Evolutionary conservation across 2,113 vertebrate species (phyloP), one percentile per base, ranked within the genome.

Genomic region (Synchiropus splendidus): DNA sequence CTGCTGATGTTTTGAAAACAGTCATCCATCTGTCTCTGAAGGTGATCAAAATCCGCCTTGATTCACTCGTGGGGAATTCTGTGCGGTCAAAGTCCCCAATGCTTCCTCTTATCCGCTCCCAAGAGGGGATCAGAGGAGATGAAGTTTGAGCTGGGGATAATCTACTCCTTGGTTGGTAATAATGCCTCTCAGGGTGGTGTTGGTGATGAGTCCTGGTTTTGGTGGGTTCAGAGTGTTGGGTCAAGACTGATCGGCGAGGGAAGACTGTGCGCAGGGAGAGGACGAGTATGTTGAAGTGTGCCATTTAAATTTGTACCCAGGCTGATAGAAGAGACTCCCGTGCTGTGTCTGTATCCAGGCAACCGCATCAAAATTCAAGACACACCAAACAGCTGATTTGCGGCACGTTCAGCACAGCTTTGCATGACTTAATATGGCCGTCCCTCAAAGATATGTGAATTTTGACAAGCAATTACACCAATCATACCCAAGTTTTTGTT

Each of bases 161-260:
- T 85, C 83, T 77, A 73, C 55, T 78, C 75, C 59, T 59, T 72
- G 69, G 75, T 82, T 75, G 77, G 74, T 75, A 74, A 83, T 83
- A 77, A 83, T 74, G 64, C 77, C 70, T 56, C 58, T 81, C 61
- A 58, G 63, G 71, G 52, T 66, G 57, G 66, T 74, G 48, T 33
- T 57, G 67, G 43, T 62, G 67, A 69, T 61, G 65, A 68, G 55
- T 50, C 48, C 16, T 14, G 43, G 62, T 46, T 50, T 35, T 54
- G 53, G 45, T 21, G 50, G 31, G 60, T 48, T 43, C 11, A 42
- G 36, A 36, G n/a, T 27, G 21, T 40, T 54, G 36, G 38, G 55
- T 48, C 11, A 18, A n/a, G n/a, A n/a, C 13, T 12, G 18, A 36
- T 51, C 31, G 14, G 14, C 36, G 11, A 18, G 16, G 39, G 51